Evolutionary conservation across 2,888 invertebrate species (phyloP).

Genomic region (Agriopis marginaria): DNA sequence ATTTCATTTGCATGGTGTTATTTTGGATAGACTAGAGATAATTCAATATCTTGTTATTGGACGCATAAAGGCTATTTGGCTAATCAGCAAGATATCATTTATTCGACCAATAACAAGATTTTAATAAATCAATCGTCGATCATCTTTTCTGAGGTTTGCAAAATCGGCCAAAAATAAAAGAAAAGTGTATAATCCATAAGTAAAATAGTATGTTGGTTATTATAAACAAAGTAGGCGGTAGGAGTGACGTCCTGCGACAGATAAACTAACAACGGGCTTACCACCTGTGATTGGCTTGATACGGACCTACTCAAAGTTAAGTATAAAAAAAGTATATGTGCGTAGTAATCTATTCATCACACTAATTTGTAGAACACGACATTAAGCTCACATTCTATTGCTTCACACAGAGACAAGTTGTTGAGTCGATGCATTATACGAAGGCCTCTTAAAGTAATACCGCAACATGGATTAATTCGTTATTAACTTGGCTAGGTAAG

Average conservation of each 20-base stretch:
- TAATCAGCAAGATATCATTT: too few relatives aligned
- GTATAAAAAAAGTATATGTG: too few relatives aligned
- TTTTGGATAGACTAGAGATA: too few relatives aligned
- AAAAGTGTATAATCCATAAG: background rate
- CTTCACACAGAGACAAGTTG: background rate
- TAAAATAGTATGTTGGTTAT: background rate
- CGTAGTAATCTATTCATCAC: background rate
- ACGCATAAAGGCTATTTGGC: too few relatives aligned
- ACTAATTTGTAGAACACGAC: background rate
- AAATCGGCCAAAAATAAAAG: too few relatives aligned
- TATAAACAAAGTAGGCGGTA: constrained; percentile 19
- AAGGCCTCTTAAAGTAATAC: constrained; percentile 7
- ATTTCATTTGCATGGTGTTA: too few relatives aligned
- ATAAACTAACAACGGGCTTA: background rate
- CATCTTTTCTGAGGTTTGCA: too few relatives aligned
- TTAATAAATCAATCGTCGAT: too few relatives aligned
- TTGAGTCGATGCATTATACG: background rate
- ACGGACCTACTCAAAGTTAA: background rate
- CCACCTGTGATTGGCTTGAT: background rate
- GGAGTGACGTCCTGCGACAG: constrained; percentile 12
- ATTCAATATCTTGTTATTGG: too few relatives aligned
- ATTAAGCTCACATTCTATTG: background rate
- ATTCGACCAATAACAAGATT: too few relatives aligned
- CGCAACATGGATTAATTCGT: constrained; percentile 1
- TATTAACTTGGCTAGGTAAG: background rate